Conservation (phyloP, 2,888 invertebrate species). For the Frankliniella fusca region DNA sequence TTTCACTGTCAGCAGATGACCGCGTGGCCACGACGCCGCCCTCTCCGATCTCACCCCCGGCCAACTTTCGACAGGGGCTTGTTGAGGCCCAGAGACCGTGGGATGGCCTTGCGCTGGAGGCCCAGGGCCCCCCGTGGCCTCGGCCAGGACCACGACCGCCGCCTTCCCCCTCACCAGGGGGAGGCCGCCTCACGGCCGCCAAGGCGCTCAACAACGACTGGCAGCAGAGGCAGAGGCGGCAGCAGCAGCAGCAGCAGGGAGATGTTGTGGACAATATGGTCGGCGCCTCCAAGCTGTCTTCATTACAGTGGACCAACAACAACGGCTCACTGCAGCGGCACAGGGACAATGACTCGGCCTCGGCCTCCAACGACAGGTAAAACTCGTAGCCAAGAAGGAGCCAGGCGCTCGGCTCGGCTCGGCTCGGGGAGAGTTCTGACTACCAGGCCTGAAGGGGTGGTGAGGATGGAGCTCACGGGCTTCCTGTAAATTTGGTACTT, state of each 20-base stretch:
- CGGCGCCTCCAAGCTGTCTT: not conserved
- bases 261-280: not conserved
- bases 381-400: not conserved
- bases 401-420: no score
- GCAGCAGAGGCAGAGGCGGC: conserved; percentile 1
- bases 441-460: no score
- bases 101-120: not conserved
- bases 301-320: conserved; percentile 10
- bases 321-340: not conserved
- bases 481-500: no score
- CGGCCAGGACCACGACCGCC: not conserved
- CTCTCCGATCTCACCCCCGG: conserved; percentile 28
- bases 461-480: no score
- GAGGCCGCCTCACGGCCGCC: conserved; percentile 14
- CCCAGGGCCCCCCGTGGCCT: not conserved
- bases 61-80: conserved; percentile 5
- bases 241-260: not conserved
- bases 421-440: no score
- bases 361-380: not conserved
- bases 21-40: not conserved
- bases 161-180: not conserved
- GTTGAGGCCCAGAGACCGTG: not conserved
- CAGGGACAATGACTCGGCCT: not conserved
- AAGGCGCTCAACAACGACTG: conserved; percentile 19
- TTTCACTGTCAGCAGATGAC: no score